phyloP scores from a whole-genome alignment of 2,113 vertebrate species.

The Numenius arquata region DNA sequence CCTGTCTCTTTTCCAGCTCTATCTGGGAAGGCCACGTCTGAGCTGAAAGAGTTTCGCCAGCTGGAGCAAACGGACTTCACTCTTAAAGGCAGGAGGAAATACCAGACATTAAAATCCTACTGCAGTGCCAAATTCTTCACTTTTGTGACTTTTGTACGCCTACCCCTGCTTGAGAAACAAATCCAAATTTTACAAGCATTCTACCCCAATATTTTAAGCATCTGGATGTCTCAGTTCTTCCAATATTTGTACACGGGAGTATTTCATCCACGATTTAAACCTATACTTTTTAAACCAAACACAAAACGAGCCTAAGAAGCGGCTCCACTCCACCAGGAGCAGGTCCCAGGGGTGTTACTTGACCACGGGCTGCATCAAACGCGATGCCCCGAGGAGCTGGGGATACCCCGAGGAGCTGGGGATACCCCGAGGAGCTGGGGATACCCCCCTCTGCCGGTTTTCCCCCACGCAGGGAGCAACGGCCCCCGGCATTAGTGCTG shows the following conservation, averaged over 20 bases:
- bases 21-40: neutral
- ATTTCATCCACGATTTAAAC: neutral
- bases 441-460: neutral
- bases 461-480: no score
- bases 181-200: neutral
- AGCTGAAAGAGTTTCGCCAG: neutral
- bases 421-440: neutral
- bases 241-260: neutral
- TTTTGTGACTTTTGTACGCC: neutral
- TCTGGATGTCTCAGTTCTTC: neutral
- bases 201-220: neutral
- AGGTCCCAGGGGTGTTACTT: neutral
- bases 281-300: neutral
- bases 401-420: neutral
- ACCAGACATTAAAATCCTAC: neutral
- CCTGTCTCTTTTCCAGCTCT: neutral
- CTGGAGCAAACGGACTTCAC: neutral
- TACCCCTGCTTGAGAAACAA: neutral
- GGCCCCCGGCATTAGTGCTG: neutral
- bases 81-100: neutral
- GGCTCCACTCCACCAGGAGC: neutral
- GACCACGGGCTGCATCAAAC: neutral
- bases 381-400: neutral
- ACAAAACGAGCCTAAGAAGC: neutral
- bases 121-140: neutral